A percentile compares a stretch with the other conserved stretches of the same genome.
These are phyloP conservation scores for Lochmaea crataegi DNA, from an alignment of 2,888 invertebrate species.

Conservation along the genomic window DNA sequence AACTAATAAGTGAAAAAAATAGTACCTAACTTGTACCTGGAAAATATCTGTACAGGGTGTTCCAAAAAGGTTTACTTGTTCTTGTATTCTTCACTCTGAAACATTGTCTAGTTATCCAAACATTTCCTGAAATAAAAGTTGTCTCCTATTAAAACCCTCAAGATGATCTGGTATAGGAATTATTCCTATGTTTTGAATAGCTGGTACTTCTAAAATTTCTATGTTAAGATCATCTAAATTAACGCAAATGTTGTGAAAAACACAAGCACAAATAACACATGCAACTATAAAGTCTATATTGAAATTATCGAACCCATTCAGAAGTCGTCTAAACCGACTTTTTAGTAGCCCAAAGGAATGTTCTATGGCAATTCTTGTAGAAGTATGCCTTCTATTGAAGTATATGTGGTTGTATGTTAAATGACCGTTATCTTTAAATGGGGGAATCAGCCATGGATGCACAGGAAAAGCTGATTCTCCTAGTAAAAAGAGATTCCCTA, in stretches of 20 bases:
- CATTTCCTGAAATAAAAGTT: background rate
- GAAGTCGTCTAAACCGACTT: background rate
- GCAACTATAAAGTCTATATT: background rate
- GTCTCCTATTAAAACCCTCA: background rate
- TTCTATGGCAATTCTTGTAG: background rate
- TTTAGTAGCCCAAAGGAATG: background rate
- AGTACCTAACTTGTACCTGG: too few relatives aligned
- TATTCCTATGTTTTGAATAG: background rate
- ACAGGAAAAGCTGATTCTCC: background rate
- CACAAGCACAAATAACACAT: background rate
- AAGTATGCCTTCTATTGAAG: background rate
- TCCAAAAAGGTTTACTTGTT: too few relatives aligned
- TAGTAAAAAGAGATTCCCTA: background rate
- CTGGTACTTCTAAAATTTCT: background rate
- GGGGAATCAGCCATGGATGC: background rate
- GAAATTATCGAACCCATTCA: background rate
- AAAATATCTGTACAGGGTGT: too few relatives aligned
- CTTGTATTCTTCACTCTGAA: too few relatives aligned
- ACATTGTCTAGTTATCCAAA: background rate
- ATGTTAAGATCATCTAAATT: background rate
- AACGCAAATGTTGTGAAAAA: background rate
- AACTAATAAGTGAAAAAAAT: too few relatives aligned
- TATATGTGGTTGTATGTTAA: background rate
- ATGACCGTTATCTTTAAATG: background rate
- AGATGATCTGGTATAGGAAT: background rate